Evolutionary conservation across 2,888 invertebrate species (phyloP), one percentile per base, ranked within the genome.

Genomic region (Norana najaformis): DNA sequence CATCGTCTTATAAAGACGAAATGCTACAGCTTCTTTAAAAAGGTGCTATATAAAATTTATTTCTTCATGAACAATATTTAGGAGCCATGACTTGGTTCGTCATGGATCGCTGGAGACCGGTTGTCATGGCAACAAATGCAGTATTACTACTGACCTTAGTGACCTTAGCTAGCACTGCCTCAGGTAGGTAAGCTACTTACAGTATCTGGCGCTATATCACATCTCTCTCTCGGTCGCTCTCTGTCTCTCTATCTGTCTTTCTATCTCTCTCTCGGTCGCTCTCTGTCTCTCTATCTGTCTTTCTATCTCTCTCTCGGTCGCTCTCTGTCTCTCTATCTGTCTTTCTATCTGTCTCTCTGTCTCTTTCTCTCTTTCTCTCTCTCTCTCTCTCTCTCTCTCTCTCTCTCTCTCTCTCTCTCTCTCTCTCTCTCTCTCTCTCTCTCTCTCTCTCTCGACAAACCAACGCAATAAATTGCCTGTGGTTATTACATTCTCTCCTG

Each of bases 81-180:
- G 1, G 23, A 47, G 23, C 47, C 47, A 47, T 47, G 47, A 69
- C 69, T n/a, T 69, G 69, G 69, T 69, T 69, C 69, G 69, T 69
- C 30, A 69, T n/a, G n/a, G 69, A 69, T 69, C 69, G 69, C 69
- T 69, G n/a, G 69, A 69, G n/a, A 69, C n/a, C 69, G 69, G 69
- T 69, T 69, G 69, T 5, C 69, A 69, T n/a, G 69, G 8, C 69
- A 69, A 69, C 69, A 30, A 13, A 8, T n/a, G 69, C 69, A 8
- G 8, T 69, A 3, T 11, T 69, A n/a, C 69, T 69, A n/a, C n/a
- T n/a, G 69, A 69, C 69, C 30, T n/a, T 69, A 11, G n/a, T 69
- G 30, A 69, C 69, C n/a, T 69, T 69, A n/a, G 69, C n/a, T 13
- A 8, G 69, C 1, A 69, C n/a, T 69, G 30, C 1, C n/a, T 69